Base-by-base conservation (phyloP, 1,140 invertebrate genomes). In the Saxidomus purpurata region DNA sequence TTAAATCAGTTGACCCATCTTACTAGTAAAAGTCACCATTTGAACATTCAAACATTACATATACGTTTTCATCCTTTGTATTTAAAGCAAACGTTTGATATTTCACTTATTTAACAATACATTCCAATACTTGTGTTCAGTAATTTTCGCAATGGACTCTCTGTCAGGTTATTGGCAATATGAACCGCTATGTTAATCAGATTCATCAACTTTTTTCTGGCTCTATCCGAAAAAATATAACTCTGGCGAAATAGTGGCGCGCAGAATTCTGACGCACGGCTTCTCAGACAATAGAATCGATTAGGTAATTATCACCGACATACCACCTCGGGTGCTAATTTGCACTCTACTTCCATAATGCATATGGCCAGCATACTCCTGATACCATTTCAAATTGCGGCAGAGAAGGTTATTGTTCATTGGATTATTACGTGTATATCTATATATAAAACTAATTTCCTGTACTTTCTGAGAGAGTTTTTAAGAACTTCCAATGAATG, bases 261-360 rank as follows among this genome's bases (percentile, higher is more conserved):
- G 22, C 34, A 67, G 43, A 71, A 71, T 38, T 6, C 8, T 71
- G 67, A 15, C 31, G 36, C 36, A 19, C 15, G n/a, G 61, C 28
- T 31, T 67, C n/a, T 49, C 25, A 79, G 76, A 79, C 76, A 79
- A 36, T 55, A 43, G 25, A 79, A 79, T 79, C 76, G 76, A 79
- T 79, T 49, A 4, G 6, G 19, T 49, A 79, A 71, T 71, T 52
- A 52, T 55, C 47, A 55, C 28, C 76, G n/a, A 22, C 47, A 28
- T 79, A 79, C 49, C 76, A 79, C 76, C 76, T 79, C 49, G 76
- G 76, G 76, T 52, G 76, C 47, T 79, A 22, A 79, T 79, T 79
- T 79, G 76, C 25, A 36, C 76, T 59, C 36, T 34, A 34, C 1
- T 31, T 36, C 76, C 28, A 36, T 22, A 40, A 71, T 71, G 34